These are phyloP conservation scores for Epirrhoe alternata DNA, from an alignment of 2,888 invertebrate genomes.

Conservation along the genomic window DNA sequence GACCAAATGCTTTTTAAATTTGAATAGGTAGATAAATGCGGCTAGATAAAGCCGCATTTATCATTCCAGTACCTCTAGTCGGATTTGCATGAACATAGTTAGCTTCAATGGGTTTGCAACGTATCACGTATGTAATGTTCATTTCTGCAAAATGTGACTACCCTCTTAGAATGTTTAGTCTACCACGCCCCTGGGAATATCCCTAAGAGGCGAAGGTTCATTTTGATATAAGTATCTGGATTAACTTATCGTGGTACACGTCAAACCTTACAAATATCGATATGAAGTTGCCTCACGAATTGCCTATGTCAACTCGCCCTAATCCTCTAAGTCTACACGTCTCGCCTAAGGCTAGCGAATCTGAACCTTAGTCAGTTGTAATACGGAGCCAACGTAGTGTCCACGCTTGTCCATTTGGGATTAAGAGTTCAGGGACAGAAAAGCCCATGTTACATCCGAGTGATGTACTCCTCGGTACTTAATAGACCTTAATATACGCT, in stretches of 20 bases:
- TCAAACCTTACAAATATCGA: not conserved
- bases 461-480: constrained; percentile 8
- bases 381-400: constrained; percentile 30
- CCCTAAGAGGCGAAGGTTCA: not conserved
- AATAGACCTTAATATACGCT: not conserved
- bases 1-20: too few relatives aligned
- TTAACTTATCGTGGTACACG: not conserved
- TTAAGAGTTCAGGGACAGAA: constrained; percentile 28
- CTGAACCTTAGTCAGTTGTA: constrained; percentile 20
- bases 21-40: too few relatives aligned
- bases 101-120: too few relatives aligned
- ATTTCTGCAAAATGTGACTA: too few relatives aligned
- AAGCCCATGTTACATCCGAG: constrained; percentile 18
- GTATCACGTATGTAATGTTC: too few relatives aligned
- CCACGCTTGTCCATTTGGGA: constrained; percentile 30
- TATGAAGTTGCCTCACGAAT: constrained; percentile 14
- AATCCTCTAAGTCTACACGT: constrained; percentile 30
- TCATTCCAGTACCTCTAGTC: too few relatives aligned
- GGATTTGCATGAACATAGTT: too few relatives aligned
- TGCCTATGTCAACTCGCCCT: constrained; percentile 18
- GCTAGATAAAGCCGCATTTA: too few relatives aligned
- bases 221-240: not conserved
- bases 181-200: too few relatives aligned
- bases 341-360: constrained; percentile 17
- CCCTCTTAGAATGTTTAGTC: too few relatives aligned